A percentile compares a stretch with the other conserved stretches of the same genome.
phyloP scores from a whole-genome alignment of 1,140 invertebrate genomes.

The Conus betulinus region DNA sequence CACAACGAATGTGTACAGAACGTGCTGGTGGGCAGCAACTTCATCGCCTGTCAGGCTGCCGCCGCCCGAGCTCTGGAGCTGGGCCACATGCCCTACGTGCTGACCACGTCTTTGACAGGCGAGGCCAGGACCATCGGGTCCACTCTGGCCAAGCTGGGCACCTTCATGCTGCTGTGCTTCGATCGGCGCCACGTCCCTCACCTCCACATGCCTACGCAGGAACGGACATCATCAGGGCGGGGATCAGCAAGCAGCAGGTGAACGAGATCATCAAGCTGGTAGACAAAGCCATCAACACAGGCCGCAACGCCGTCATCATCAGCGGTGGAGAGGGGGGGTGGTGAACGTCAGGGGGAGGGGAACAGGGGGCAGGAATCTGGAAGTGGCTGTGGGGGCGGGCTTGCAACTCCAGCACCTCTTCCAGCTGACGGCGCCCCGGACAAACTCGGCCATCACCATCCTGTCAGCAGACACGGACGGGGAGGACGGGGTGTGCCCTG shows the following conservation, averaged over 20 bases:
- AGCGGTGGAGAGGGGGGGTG: conserved; percentile 93
- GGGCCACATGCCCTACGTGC: conserved; percentile 80
- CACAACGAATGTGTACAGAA: conserved; percentile 77
- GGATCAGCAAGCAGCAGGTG: conserved; percentile 60
- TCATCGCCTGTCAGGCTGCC: conserved; percentile 82
- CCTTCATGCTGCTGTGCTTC: conserved; percentile 59
- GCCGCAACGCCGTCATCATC: conserved; percentile 79
- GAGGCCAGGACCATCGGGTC: conserved; percentile 81
- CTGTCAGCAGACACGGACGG: conserved; percentile 96
- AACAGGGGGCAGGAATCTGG: conserved; percentile 94
- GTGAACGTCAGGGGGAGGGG: conserved; percentile 85
- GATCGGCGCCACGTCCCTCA: conserved; percentile 42
- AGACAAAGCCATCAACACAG: conserved; percentile 50
- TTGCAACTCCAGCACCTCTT: conserved; percentile 72
- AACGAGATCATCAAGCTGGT: conserved; percentile 55
- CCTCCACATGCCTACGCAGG: conserved; percentile 45
- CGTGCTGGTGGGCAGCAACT: conserved; percentile 89
- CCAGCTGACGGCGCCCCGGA: conserved; percentile 28
- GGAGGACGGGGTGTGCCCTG: conserved; percentile 93
- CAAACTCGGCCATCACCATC: conserved; percentile 76
- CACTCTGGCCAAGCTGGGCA: conserved; percentile 72
- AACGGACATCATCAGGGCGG: conserved; percentile 56
- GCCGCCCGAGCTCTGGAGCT: conserved; percentile 76
- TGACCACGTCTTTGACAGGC: conserved; percentile 84
- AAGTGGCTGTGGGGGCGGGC: conserved; percentile 88